Evolutionary conservation across 2,797 vertebrate genomes (phyloP), one percentile per base, ranked within the genome.

Genomic region (Petrocephalus schoutedeni): DNA sequence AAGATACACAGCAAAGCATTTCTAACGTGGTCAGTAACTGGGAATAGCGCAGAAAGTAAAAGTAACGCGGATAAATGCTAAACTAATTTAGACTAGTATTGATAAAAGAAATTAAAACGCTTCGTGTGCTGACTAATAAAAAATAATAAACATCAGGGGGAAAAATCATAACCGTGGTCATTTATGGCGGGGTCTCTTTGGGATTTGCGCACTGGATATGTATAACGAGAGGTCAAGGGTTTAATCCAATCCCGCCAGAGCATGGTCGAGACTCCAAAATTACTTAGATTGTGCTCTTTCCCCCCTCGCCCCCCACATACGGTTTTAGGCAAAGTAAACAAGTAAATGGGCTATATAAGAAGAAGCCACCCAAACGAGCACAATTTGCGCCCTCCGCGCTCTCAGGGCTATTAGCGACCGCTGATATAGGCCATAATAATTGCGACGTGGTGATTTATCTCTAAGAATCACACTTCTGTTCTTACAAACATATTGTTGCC

Each of bases 151-250:
- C n/a, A n/a, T 45, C 19, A 49, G 19, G 36, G 2, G 0, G n/a
- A 6, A 45, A 77, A 77, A 86, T 86, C 8, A 86, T 56, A 59
- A 86, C 54, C 3, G 53, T 86, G 28, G 10, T 45, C 10, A 8
- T 32, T 54, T 56, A 80, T 28, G 23, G 54, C n/a, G 14, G 54
- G 54, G 16, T 32, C 53, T 23, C 21, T 10, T 58, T 85, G 21
- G 6, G 56, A 19, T 58, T 41, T 86, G 56, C 36, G 32, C 54
- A 19, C 32, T 58, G n/a, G 28, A 4, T 71, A 36, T 86, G 6
- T 86, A 86, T 36, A 3, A 58, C 84, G 36, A 41, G 84, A 58
- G 84, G 84, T 59, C 84, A 86, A 58, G 32, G 84, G 84, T 59
- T 86, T 86, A 41, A 59, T 19, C 56, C 32, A 59, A 41, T 45